A percentile compares a stretch with the other conserved stretches of the same genome.
phyloP scores from a whole-genome alignment of 2,888 invertebrate species.

The Dynastes tityus region DNA sequence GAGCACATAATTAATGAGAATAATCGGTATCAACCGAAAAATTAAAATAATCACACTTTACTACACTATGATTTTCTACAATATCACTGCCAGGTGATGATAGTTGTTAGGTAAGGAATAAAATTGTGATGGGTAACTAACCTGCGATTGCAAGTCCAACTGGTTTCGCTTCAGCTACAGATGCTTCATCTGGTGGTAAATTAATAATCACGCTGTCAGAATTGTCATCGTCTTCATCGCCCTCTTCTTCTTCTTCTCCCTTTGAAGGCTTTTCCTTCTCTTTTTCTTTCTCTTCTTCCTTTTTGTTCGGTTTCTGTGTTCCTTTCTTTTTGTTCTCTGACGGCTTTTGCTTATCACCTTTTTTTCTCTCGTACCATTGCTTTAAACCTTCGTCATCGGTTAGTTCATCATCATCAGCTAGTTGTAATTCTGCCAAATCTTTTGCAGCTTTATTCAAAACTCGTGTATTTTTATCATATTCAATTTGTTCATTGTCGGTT shows the following conservation, averaged over 20 bases:
- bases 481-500: conserved; percentile 72
- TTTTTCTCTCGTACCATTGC: conserved; percentile 65
- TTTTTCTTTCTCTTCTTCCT: conserved; percentile 55
- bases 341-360: conserved; percentile 24
- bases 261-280: conserved; percentile 55
- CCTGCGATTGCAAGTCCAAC: conserved; percentile 74
- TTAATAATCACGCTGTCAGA: conserved; percentile 71
- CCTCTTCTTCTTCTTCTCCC: conserved; percentile 60
- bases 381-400: conserved; percentile 57
- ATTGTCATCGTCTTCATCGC: conserved; percentile 66
- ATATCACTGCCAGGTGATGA: neutral
- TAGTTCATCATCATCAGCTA: conserved; percentile 59
- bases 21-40: too few species aligned
- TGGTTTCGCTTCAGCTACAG: conserved; percentile 84
- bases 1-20: too few species aligned
- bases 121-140: conserved; percentile 53
- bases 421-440: conserved; percentile 65
- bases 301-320: conserved; percentile 38
- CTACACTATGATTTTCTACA: too few species aligned
- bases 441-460: conserved; percentile 65
- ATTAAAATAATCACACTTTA: too few species aligned
- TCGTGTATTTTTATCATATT: conserved; percentile 75
- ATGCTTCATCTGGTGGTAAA: conserved; percentile 75
- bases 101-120: neutral
- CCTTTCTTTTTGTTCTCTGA: conserved; percentile 54